These are phyloP conservation scores for Omphaloscelis lunosa DNA, from an alignment of 2,888 invertebrate genomes.

Conservation along the genomic window DNA sequence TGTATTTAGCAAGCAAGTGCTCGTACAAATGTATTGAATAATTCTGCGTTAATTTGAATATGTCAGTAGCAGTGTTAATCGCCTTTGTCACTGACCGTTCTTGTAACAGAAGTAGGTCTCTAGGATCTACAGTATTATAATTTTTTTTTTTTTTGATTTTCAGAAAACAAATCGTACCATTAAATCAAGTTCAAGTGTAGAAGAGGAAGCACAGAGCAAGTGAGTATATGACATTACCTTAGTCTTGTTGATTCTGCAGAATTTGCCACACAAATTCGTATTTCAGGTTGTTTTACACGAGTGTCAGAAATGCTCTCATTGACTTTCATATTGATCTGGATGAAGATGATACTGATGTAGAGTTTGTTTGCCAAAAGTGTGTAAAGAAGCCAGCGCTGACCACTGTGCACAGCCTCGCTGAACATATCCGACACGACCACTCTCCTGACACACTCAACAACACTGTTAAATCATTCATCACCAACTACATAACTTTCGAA, in stretches of 20 bases:
- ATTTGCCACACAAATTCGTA: conserved; percentile 53
- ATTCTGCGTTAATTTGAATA: not conserved
- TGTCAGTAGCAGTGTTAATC: not conserved
- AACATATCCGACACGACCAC: conserved; percentile 75
- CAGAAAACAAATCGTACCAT: conserved; percentile 41
- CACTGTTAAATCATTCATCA: conserved; percentile 74
- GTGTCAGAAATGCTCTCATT: conserved; percentile 72
- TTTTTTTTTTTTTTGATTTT: conserved; percentile 24
- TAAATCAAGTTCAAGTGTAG: conserved; percentile 17
- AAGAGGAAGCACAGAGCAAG: conserved; percentile 56
- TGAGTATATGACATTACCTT: conserved; percentile 43
- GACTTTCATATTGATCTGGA: conserved; percentile 71
- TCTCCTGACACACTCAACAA: conserved; percentile 39
- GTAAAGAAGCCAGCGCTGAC: conserved; percentile 62
- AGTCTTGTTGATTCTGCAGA: conserved; percentile 6
- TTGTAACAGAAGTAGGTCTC: not conserved
- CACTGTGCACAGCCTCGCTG: conserved; percentile 67
- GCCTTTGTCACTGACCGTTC: not conserved
- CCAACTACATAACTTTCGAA: conserved; percentile 79
- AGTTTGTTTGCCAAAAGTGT: conserved; percentile 82
- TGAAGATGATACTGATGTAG: conserved; percentile 69
- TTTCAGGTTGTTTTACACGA: conserved; percentile 77
- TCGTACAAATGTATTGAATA: not conserved
- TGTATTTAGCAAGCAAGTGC: not conserved
- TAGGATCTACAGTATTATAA: conserved; percentile 4